These are phyloP conservation scores for Orthonychiurus folsomi DNA, from an alignment of 2,888 invertebrate species.

Conservation along the genomic window DNA sequence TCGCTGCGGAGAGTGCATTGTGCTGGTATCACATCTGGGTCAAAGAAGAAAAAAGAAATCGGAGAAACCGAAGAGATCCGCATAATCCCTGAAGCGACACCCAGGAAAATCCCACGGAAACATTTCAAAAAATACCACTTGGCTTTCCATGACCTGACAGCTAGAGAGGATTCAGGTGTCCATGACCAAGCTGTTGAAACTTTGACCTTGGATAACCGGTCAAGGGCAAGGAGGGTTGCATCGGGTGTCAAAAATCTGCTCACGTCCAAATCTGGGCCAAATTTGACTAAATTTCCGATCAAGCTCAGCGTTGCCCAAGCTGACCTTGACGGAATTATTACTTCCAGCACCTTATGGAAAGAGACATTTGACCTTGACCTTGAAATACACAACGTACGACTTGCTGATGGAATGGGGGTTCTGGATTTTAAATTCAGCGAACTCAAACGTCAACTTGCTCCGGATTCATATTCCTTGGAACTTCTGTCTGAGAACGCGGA, in stretches of 20 bases:
- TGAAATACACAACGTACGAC: not conserved
- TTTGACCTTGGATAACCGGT: not conserved
- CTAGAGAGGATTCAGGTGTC: conserved; percentile 13
- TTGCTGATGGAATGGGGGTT: not conserved
- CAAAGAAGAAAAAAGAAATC: not conserved
- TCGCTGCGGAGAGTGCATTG: conserved; percentile 13
- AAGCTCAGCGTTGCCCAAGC: not conserved
- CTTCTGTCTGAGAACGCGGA: too few species aligned
- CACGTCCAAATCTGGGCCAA: not conserved
- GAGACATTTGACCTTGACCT: not conserved
- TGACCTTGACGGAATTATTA: not conserved
- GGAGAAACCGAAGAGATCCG: not conserved
- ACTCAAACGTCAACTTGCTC: too few species aligned
- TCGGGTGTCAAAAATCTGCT: not conserved
- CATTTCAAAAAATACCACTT: conserved; percentile 6
- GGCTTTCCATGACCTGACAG: conserved; percentile 18
- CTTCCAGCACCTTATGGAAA: not conserved
- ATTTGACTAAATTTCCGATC: not conserved
- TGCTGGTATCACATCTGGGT: not conserved
- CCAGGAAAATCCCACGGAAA: not conserved
- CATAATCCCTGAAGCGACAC: not conserved
- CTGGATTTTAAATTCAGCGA: too few species aligned
- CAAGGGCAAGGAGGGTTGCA: not conserved
- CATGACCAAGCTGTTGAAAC: conserved; percentile 20
- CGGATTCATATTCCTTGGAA: too few species aligned